Percentiles rank a stretch among this genome's conserved stretches.
Evolutionary conservation across 2,888 invertebrate species (phyloP).

Genomic region (Diogma glabrata): DNA sequence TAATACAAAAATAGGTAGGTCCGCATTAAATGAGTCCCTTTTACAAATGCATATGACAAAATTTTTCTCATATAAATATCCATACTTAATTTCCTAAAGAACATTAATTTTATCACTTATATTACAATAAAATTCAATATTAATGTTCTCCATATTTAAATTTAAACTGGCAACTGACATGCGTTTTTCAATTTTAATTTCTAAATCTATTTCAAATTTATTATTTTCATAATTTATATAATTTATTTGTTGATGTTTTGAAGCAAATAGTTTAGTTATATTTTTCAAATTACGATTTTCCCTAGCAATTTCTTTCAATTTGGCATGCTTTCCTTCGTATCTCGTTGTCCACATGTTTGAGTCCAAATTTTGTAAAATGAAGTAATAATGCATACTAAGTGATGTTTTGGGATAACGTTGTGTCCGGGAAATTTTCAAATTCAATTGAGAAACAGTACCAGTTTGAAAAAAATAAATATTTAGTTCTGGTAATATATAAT

Average conservation of each 20-base stretch:
- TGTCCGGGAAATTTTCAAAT: not conserved
- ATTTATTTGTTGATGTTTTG: not conserved
- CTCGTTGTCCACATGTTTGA: not conserved
- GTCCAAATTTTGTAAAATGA: not conserved
- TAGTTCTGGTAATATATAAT: too few species aligned
- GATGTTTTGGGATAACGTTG: not conserved
- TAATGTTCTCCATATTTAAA: not conserved
- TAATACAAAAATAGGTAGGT: too few species aligned
- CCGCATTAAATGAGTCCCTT: too few species aligned
- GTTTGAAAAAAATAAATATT: too few species aligned
- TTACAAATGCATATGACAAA: not conserved
- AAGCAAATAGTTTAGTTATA: not conserved
- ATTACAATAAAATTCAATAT: not conserved
- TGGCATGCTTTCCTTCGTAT: not conserved
- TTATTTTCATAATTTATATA: not conserved
- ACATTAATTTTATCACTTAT: not conserved
- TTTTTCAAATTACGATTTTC: not conserved
- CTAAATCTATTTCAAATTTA: not conserved
- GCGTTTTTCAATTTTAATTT: not conserved
- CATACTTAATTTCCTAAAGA: not conserved
- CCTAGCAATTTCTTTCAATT: constrained; percentile 1
- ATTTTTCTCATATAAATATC: not conserved
- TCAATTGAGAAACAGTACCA: too few species aligned
- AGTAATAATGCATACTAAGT: not conserved
- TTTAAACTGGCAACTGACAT: not conserved